phyloP scores from a whole-genome alignment of 2,113 vertebrate genomes.

The Oreochromis tanganicae region DNA sequence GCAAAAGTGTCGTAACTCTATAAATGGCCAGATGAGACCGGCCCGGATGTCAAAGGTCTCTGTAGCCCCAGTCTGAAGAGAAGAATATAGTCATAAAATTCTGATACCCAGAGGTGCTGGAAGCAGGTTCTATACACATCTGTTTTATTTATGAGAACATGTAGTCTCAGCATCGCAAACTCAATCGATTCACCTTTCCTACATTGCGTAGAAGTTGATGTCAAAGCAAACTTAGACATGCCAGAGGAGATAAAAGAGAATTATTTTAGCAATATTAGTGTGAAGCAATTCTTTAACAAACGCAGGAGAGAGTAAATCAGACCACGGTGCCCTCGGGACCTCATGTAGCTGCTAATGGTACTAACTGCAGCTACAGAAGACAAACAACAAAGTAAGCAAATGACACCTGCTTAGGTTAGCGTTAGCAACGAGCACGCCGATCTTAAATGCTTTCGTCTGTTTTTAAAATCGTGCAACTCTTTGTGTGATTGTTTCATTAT shows the following conservation, averaged over 20 bases:
- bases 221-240: neutral
- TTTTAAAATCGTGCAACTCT: neutral
- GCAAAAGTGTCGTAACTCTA: neutral
- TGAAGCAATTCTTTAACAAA: neutral
- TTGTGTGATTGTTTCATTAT: neutral
- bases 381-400: neutral
- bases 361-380: neutral
- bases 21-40: neutral
- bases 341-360: neutral
- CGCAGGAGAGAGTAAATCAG: neutral
- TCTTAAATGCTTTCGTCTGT: neutral
- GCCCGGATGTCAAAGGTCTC: neutral
- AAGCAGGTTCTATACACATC: neutral
- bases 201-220: neutral
- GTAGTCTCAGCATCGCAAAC: neutral
- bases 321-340: neutral
- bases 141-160: neutral
- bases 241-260: neutral
- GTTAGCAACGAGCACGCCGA: neutral
- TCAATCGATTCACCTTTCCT: neutral
- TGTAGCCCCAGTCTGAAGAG: neutral
- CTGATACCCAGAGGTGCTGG: neutral
- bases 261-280: neutral
- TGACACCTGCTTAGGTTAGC: neutral
- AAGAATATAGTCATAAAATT: neutral